A percentile compares a stretch with the other conserved stretches of the same genome.
These are phyloP conservation scores for Polyergus mexicanus DNA, from an alignment of 1,140 invertebrate genomes.

Conservation along the genomic window DNA sequence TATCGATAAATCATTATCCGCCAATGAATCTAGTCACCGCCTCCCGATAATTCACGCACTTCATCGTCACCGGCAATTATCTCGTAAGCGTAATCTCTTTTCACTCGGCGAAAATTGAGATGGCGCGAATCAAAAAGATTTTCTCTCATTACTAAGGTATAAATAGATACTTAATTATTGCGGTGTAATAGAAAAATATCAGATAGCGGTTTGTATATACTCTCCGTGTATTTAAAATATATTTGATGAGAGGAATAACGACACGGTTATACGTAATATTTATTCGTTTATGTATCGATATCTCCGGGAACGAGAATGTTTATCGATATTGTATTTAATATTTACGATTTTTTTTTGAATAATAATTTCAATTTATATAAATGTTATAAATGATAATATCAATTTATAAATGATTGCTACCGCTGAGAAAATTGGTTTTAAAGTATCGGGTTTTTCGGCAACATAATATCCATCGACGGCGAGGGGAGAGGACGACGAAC, in stretches of 20 bases:
- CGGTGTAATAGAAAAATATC: neutral
- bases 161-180: constrained; percentile 21
- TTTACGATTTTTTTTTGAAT: no score
- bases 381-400: no score
- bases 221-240: neutral
- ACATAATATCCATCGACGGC: no score
- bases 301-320: neutral
- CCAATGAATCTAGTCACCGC: constrained; percentile 46
- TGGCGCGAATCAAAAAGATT: neutral
- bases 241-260: neutral
- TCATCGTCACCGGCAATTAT: constrained; percentile 42
- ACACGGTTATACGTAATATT: neutral
- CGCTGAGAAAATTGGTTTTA: neutral
- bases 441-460: no score
- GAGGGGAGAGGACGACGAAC: no score
- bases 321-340: neutral
- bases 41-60: constrained; percentile 46
- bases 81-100: constrained; percentile 40
- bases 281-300: neutral
- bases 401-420: constrained; percentile 11
- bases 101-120: constrained; percentile 41
- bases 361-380: no score
- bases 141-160: neutral
- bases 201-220: constrained; percentile 2
- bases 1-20: constrained; percentile 50